Evolutionary conservation across 2,113 vertebrate species (phyloP), one percentile per base, ranked within the genome.

Genomic region (Leuciscus idus): DNA sequence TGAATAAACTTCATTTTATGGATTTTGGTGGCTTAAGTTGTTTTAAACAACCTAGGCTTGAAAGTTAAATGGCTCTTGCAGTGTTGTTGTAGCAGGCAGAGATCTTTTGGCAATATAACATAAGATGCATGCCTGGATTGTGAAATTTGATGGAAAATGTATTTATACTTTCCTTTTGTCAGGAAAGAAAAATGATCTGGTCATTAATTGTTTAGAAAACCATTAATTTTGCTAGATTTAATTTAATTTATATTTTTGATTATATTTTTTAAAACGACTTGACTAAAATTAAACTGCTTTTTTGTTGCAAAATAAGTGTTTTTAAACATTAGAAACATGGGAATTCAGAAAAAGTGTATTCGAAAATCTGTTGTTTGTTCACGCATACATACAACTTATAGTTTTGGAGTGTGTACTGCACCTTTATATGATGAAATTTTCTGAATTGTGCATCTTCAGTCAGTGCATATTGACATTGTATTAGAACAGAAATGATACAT

Each of bases 101-200:
- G 19, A 72, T 26, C 68, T 74, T 39, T 74, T 74, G 78, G 21
- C 21, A 79, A 39, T 62, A 61, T 85, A 55, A 84, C 43, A 50
- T 50, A 46, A 30, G 55, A 76, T 46, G 26, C 7, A 59, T 21
- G 30, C 28, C 57, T 70, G 68, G 15, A 28, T 77, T 30, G 10
- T 30, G 39, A 57, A 77, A 26, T 23, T 43, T 46, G 70, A 33
- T 23, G 48, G 6, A 75, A 48, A 13, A 62, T 64, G 15, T 23
- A 76, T 52, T 76, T 62, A 26, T 43, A n/a, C 48, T 80, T n/a
- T 4, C 3, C 23, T 48, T 23, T 48, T 50, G 23, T 39, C 55
- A 79, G 30, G 13, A 79, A 79, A 79, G 76, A 21, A 39, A 43
- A 52, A 59, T 79, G 1, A 62, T 62, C 46, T 46, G 13, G n/a